These are phyloP conservation scores for Epsilonema sp. DNA, from an alignment of 2,888 invertebrate species.

Conservation along the genomic window DNA sequence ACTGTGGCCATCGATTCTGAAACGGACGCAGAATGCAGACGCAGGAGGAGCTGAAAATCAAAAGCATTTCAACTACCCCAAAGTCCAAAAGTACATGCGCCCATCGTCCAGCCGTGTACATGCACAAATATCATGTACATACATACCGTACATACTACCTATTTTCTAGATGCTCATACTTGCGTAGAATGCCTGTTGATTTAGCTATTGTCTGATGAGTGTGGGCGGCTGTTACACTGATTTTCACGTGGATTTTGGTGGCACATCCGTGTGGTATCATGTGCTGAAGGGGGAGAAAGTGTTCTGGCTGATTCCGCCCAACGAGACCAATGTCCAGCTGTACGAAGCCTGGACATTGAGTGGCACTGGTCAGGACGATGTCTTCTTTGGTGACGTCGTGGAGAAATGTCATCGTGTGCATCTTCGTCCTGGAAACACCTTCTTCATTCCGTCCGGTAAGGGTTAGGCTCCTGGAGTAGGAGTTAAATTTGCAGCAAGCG, in stretches of 20 bases:
- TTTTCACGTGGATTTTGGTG: slow-evolving; percentile 95
- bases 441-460: slow-evolving; percentile 74
- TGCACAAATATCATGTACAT: no score
- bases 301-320: slow-evolving; percentile 62
- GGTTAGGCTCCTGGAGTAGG: no score
- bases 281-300: slow-evolving; percentile 60
- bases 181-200: neutral
- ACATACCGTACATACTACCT: no score
- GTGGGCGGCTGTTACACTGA: slow-evolving; percentile 94
- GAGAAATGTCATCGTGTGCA: slow-evolving; percentile 71
- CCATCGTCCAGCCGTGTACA: neutral
- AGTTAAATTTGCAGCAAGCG: no score
- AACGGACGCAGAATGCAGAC: neutral
- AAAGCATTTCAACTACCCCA: slow-evolving; percentile 98
- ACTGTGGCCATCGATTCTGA: no score
- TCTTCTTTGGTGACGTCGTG: slow-evolving; percentile 88
- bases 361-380: slow-evolving; percentile 49
- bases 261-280: slow-evolving; percentile 97
- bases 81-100: slow-evolving; percentile 54
- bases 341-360: slow-evolving; percentile 91
- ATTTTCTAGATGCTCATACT: neutral
- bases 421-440: slow-evolving; percentile 62
- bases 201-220: slow-evolving; percentile 67
- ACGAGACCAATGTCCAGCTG: slow-evolving; percentile 67
- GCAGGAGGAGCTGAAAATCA: slow-evolving; percentile 50